Base-by-base conservation (phyloP, 2,113 vertebrate genomes). In the Paedocypris sp. region DNA sequence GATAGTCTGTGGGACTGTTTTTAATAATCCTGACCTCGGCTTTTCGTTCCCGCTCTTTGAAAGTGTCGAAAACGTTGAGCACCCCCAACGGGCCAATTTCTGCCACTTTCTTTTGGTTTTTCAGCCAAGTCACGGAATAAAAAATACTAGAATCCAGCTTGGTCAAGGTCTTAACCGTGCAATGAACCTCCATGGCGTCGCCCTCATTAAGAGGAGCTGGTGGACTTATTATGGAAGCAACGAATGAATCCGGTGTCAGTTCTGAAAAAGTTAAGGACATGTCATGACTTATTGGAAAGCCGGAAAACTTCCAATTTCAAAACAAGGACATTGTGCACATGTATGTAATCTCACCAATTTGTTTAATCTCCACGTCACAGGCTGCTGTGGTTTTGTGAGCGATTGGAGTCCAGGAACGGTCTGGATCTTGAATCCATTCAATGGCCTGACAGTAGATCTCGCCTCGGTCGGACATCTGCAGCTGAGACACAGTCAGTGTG, bases 361-460 rank as follows among this genome's bases (percentile, higher is more conserved):
- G 36, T 62, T 68, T 78, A 50, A 87, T 71, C 5, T 52, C 62
- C 28, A 87, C 38, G 0, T 13, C 4, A 2, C 50, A 68, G 15
- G 54, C 10, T 32, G 56, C 22, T 3, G 88, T 78, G 13, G 65
- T 51, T 62, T 84, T 91, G 66, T 45, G 54, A 1, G 81, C 54
- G 36, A 97, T 89, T 4, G 53, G 48, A 64, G 84, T 84, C 93
- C 94, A 98, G 0, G 72, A 85, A 33, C 71, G 50, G 52, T 92
- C 89, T 0, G 90, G 89, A 60, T 98, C 92, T 75, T 91, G 86
- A 42, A 94, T 91, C 92, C 91, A 96, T 54, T 97, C 91, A 0
- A 69, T 66, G 2, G 83, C 88, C 48, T 82, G 77, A 3, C 92
- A 97, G 78, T 84, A 89, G 58, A 94, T 65, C 28, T 69, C 66